Evolutionary conservation across 2,113 vertebrate species (phyloP).

Genomic region (Rhinoptilus africanus): DNA sequence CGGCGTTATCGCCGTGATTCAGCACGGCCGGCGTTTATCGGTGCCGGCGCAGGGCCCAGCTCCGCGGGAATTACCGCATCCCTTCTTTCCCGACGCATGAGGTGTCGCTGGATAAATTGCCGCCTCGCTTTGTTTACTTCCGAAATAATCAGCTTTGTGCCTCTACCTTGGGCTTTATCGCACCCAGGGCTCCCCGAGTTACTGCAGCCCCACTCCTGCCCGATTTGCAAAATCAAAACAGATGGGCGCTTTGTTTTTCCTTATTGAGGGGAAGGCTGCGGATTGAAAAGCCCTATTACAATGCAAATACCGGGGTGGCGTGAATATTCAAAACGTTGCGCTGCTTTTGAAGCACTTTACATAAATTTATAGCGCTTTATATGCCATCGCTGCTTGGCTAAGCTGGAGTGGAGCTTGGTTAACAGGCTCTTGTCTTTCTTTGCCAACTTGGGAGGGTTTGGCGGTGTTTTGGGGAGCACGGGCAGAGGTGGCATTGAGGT

Average conservation of each 20-base stretch:
- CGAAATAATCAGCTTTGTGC: neutral
- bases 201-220: neutral
- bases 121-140: constrained; percentile 31
- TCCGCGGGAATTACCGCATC: neutral
- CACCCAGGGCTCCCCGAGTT: neutral
- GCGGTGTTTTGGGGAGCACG: neutral
- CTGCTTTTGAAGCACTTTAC: neutral
- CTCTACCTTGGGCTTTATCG: neutral
- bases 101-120: neutral
- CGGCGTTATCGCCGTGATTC: neutral
- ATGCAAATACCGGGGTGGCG: constrained; percentile 52
- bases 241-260: constrained; percentile 44
- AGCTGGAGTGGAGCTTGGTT: neutral
- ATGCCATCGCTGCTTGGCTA: neutral
- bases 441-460: neutral
- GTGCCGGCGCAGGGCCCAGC: neutral
- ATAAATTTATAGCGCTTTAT: constrained; percentile 3
- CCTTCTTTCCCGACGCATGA: neutral
- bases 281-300: constrained; percentile 28
- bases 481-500: neutral
- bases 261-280: neutral
- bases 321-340: constrained; percentile 36
- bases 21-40: neutral
- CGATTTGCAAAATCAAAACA: constrained; percentile 5
- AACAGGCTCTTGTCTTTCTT: neutral